These are phyloP conservation scores for Adelosebastes latens DNA, from an alignment of 2,797 vertebrate genomes.

Conservation along the genomic window DNA sequence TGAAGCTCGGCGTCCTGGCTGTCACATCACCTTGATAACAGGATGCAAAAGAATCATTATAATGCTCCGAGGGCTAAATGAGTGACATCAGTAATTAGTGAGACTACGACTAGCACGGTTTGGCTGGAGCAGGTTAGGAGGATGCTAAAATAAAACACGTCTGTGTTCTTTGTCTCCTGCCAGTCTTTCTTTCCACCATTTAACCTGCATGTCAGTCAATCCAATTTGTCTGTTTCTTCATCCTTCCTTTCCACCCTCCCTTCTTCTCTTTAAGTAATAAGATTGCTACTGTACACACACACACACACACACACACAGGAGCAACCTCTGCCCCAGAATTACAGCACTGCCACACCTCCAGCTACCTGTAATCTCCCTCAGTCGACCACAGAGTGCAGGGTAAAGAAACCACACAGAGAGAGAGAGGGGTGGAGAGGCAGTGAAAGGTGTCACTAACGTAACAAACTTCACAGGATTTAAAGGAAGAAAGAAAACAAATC, in stretches of 20 bases:
- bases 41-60: slow-evolving; percentile 26
- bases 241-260: slow-evolving; percentile 44
- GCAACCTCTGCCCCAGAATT: slow-evolving; percentile 56
- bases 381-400: slow-evolving; percentile 39
- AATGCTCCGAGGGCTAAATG: slow-evolving; percentile 15
- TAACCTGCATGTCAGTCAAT: slow-evolving; percentile 56
- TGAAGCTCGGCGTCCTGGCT: slow-evolving; percentile 12
- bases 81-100: not conserved
- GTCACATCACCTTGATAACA: slow-evolving; percentile 35
- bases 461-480: slow-evolving; percentile 44
- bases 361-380: slow-evolving; percentile 66
- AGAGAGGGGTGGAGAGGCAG: slow-evolving; percentile 39
- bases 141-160: not conserved
- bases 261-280: slow-evolving; percentile 68
- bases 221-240: slow-evolving; percentile 66
- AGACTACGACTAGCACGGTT: not conserved
- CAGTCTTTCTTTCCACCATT: slow-evolving; percentile 2
- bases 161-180: not conserved
- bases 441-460: slow-evolving; percentile 49
- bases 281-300: slow-evolving; percentile 59
- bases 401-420: slow-evolving; percentile 53
- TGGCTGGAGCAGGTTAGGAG: slow-evolving; percentile 1
- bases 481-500: slow-evolving; percentile 9
- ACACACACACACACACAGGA: slow-evolving; percentile 16
- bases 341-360: slow-evolving; percentile 64